These are phyloP conservation scores for Schrankia costaestrigalis DNA, from an alignment of 2,888 invertebrate species.

Conservation along the genomic window DNA sequence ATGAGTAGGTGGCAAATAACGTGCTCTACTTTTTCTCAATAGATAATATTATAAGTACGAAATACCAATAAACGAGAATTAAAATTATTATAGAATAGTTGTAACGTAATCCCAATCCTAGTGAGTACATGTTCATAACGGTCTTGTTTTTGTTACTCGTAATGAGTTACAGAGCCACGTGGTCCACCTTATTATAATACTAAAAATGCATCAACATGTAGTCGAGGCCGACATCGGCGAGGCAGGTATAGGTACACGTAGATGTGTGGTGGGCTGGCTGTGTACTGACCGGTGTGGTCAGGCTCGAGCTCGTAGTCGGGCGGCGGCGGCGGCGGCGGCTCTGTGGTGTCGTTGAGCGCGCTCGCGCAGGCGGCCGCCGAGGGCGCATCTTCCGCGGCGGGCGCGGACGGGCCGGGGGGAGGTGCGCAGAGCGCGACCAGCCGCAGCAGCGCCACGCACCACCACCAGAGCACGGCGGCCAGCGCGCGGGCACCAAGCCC, in stretches of 20 bases:
- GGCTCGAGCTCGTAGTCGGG: constrained; percentile 53
- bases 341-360: constrained; percentile 68
- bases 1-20: not conserved
- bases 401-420: constrained; percentile 71
- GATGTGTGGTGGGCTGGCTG: constrained; percentile 6
- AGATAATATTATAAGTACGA: not conserved
- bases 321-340: constrained; percentile 51
- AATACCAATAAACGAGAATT: not conserved
- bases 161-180: constrained; percentile 13
- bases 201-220: too few relatives aligned
- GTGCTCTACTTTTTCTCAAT: not conserved
- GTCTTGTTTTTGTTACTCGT: constrained; percentile 21
- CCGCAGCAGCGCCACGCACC: constrained; percentile 79
- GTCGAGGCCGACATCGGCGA: too few relatives aligned
- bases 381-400: constrained; percentile 71
- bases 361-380: constrained; percentile 68
- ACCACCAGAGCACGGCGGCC: constrained; percentile 79
- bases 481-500: constrained; percentile 77
- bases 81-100: not conserved
- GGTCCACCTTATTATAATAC: too few relatives aligned
- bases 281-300: constrained; percentile 64
- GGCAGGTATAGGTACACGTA: not conserved
- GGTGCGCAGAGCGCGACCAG: constrained; percentile 76
- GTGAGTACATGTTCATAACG: too few relatives aligned
- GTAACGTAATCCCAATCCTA: too few relatives aligned